phyloP scores from a whole-genome alignment of 2,797 vertebrate species.

The Rhadinocentrus ornatus region DNA sequence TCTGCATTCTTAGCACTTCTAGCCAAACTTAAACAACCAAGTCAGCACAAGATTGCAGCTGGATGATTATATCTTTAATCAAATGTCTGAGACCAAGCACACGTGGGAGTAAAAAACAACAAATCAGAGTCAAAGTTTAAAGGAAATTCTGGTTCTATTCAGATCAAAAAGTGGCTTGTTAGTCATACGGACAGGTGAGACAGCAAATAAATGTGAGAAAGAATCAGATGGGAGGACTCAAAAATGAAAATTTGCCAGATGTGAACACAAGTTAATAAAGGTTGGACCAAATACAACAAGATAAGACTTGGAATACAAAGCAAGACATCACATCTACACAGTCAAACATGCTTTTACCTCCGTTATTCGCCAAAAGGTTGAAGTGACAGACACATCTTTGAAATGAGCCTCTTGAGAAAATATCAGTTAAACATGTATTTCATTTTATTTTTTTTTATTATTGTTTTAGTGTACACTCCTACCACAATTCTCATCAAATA shows the following conservation, averaged over 20 bases:
- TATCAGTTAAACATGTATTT: no score
- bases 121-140: not conserved
- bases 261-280: not conserved
- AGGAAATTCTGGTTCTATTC: not conserved
- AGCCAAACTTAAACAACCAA: slow-evolving; percentile 3
- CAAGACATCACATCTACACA: not conserved
- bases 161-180: no score
- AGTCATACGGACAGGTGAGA: not conserved
- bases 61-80: not conserved
- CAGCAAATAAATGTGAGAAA: not conserved
- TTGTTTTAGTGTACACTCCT: no score
- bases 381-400: no score
- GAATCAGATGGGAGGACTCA: not conserved
- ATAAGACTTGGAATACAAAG: not conserved
- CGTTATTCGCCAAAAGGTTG: no score
- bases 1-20: not conserved
- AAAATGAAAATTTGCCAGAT: not conserved
- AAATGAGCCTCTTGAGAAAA: no score
- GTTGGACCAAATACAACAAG: not conserved
- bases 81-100: not conserved
- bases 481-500: no score
- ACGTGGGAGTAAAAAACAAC: not conserved
- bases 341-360: not conserved
- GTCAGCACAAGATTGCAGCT: not conserved
- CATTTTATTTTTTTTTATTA: no score